Evolutionary conservation across 2,888 invertebrate genomes (phyloP).

Genomic region (Lasioglossum lativentre): DNA sequence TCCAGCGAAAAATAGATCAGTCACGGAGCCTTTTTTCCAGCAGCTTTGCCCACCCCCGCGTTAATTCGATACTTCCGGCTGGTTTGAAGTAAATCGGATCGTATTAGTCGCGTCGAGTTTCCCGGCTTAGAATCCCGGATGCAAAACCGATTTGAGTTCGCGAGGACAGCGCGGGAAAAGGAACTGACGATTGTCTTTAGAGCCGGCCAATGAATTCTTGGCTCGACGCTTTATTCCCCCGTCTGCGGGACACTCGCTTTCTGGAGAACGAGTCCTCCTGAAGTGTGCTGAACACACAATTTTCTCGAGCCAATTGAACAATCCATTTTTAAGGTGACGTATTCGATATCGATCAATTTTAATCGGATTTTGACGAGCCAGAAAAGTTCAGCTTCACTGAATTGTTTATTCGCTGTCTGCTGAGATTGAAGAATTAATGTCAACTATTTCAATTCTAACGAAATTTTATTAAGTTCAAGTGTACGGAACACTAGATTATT

Average conservation of each 20-base stretch:
- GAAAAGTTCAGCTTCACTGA: no score
- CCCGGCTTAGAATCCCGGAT: not conserved
- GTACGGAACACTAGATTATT: no score
- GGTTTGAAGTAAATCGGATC: slow-evolving; percentile 25
- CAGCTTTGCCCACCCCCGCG: not conserved
- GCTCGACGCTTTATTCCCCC: not conserved
- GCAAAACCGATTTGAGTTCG: not conserved
- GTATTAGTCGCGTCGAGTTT: slow-evolving; percentile 2
- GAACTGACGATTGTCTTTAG: not conserved
- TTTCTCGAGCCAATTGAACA: not conserved
- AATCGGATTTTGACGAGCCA: no score
- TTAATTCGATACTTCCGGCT: slow-evolving; percentile 11
- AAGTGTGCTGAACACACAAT: not conserved
- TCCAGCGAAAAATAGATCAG: not conserved
- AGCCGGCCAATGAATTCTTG: not conserved
- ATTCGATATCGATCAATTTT: no score
- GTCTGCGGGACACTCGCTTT: not conserved
- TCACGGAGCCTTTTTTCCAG: not conserved
- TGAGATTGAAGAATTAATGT: no score
- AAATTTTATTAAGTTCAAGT: no score
- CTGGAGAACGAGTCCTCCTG: not conserved
- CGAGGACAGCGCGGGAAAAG: not conserved
- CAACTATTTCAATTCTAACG: no score
- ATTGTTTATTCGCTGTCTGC: no score
- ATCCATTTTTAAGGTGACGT: not conserved